Percentiles rank a stretch among this genome's conserved stretches.
Conservation (phyloP, 2,797 vertebrate species). For the Brotogeris chrysoptera region DNA sequence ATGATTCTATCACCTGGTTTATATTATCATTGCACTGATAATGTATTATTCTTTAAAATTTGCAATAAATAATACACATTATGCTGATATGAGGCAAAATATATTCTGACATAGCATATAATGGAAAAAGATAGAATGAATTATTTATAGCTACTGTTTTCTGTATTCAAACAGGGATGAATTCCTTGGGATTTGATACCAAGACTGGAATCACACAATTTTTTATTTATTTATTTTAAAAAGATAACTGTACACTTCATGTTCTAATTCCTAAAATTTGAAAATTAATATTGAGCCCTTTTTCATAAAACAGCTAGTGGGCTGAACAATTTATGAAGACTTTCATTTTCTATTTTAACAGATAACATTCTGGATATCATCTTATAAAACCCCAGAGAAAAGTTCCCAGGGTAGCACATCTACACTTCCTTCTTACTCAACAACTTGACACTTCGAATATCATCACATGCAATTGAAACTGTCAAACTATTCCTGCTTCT, state of each 20-base stretch:
- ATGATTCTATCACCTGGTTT: background rate
- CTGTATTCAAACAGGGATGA: background rate
- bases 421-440: background rate
- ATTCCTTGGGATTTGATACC: background rate
- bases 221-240: background rate
- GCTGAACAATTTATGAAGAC: background rate
- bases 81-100: background rate
- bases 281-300: background rate
- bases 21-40: background rate
- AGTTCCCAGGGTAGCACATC: background rate
- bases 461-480: background rate
- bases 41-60: background rate
- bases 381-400: background rate
- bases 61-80: background rate
- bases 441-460: background rate
- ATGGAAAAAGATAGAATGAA: background rate
- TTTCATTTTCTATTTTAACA: conserved; percentile 1
- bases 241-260: background rate
- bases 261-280: background rate
- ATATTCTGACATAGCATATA: background rate
- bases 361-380: background rate
- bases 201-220: background rate
- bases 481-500: background rate
- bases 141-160: background rate
- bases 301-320: background rate